These are phyloP conservation scores for Dasyurus viverrinus DNA, from an alignment of 2,113 vertebrate species.

Conservation along the genomic window DNA sequence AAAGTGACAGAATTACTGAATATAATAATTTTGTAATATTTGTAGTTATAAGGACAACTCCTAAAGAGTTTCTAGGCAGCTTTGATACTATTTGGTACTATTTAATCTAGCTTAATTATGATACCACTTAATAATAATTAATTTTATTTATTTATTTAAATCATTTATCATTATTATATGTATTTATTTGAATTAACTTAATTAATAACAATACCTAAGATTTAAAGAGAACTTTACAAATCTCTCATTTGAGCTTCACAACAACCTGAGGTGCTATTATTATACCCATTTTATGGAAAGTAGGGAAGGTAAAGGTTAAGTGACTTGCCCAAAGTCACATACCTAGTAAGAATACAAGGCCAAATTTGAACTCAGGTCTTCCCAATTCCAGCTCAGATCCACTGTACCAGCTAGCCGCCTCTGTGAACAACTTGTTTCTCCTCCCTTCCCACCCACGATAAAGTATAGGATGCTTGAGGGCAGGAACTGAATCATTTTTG, in stretches of 20 bases:
- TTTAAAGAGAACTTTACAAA: background rate
- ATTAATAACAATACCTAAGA: background rate
- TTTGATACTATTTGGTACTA: background rate
- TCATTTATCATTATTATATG: no score
- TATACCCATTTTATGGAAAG: background rate
- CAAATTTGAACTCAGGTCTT: background rate
- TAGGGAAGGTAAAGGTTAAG: background rate
- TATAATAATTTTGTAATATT: background rate
- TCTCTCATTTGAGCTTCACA: background rate
- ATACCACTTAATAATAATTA: no score
- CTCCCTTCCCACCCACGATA: background rate
- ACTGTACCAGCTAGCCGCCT: background rate
- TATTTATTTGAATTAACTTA: no score
- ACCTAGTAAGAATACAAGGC: background rate
- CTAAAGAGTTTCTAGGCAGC: background rate
- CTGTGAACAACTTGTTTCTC: background rate
- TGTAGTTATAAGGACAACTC: background rate
- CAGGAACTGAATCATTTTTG: background rate
- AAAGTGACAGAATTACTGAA: background rate
- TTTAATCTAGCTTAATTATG: no score
- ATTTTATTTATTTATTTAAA: no score
- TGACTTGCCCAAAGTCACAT: background rate
- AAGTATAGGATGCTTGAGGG: background rate
- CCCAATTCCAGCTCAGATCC: background rate
- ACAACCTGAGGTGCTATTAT: background rate